Evolutionary conservation across 2,113 vertebrate genomes (phyloP), one percentile per base, ranked within the genome.

Genomic region (Pomatorhinus ruficollis): DNA sequence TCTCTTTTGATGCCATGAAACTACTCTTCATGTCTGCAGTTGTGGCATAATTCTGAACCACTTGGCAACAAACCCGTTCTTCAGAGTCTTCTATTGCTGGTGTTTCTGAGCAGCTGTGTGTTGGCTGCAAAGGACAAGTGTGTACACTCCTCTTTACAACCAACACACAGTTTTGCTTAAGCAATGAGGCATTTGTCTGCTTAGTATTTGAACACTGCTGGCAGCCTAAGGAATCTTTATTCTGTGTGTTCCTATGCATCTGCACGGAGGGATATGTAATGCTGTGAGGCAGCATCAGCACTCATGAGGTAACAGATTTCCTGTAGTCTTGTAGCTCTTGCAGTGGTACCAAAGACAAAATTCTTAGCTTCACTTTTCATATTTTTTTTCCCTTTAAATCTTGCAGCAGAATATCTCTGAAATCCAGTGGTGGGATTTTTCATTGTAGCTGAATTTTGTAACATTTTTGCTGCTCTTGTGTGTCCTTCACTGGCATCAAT

Each of bases 71-170:
- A 69, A 81, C 23, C 31, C 30, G 1, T 61, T 86, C 81, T 65
- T 79, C 57, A 49, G 44, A 49, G 44, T 79, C 59, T 80, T 88
- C 39, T 83, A 0, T 54, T 77, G 90, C 72, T 93, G 91, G 11
- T 86, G 89, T 86, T 96, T 92, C 83, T 83, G 72, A 90, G 83
- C 92, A 95, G 95, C 92, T 94, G 84, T 87, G 89, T 89, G 69
- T 89, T 95, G 90, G 79, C 91, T 95, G 79, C 68, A 66, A 23
- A 35, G 56, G 50, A 15, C 39, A 7, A 52, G 28, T 93, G 63
- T 76, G 70, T 88, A n/a, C 65, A 14, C 24, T 93, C 13, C 53
- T 82, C 57, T 75, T 84, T 74, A 33, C 61, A 90, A 56, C 24
- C 70, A 86, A 33, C 23, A 49, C n/a, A 54, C 37, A 80, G 75